Percentiles rank a stretch among this genome's conserved stretches.
Evolutionary conservation across 2,888 invertebrate species (phyloP).

Genomic region (Sepiola atlantica): DNA sequence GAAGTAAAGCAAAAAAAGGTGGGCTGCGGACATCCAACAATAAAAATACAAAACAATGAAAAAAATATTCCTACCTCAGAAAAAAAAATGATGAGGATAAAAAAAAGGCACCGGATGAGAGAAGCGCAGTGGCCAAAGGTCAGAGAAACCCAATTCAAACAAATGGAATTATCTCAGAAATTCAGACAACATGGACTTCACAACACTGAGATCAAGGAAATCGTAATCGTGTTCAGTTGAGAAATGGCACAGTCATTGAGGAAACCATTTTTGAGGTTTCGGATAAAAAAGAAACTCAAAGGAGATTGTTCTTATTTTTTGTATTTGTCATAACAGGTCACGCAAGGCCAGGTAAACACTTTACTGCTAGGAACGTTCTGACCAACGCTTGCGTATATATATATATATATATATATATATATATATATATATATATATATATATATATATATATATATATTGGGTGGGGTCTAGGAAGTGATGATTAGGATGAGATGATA

Average conservation of each 20-base stretch:
- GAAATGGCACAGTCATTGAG: conserved; percentile 18
- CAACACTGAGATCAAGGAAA: conserved; percentile 32
- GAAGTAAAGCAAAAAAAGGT: background rate
- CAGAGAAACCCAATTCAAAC: conserved; percentile 32
- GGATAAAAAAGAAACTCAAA: background rate
- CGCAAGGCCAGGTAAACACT: conserved; percentile 20
- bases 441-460: too few species aligned
- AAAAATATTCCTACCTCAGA: background rate
- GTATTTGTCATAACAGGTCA: background rate
- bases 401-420: too few species aligned
- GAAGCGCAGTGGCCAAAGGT: conserved; percentile 6
- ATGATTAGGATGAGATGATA: background rate
- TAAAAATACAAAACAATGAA: background rate
- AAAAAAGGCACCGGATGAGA: background rate
- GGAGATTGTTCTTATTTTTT: background rate
- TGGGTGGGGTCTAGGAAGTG: background rate
- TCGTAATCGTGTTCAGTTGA: background rate
- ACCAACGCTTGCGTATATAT: background rate
- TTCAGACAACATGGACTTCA: conserved; percentile 1
- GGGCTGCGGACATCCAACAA: background rate
- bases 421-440: too few species aligned
- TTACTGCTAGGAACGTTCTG: background rate
- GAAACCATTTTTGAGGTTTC: conserved; percentile 11
- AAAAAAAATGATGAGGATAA: background rate
- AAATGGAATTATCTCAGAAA: conserved; percentile 11